Evolutionary conservation across 2,797 vertebrate genomes (phyloP).

Genomic region (Ficedula albicollis): DNA sequence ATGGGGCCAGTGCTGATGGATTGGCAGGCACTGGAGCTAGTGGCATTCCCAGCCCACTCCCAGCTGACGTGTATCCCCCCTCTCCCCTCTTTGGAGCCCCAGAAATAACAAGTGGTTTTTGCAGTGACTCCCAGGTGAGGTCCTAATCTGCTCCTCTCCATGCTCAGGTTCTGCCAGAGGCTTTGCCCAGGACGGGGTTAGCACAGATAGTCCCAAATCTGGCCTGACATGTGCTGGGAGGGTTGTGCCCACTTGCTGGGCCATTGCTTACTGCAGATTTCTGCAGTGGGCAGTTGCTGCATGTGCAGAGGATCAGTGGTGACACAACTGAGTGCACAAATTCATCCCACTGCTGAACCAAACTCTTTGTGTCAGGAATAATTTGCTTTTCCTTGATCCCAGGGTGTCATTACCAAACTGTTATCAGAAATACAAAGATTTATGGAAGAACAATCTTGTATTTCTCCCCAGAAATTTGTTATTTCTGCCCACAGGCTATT

Average conservation of each 20-base stretch:
- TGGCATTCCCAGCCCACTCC: fast-evolving
- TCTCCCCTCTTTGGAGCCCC: background rate
- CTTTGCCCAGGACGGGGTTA: background rate
- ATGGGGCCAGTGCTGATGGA: background rate
- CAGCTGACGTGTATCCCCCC: background rate
- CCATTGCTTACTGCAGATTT: background rate
- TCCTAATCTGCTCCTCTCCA: background rate
- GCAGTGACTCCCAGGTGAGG: background rate
- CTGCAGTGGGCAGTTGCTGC: background rate
- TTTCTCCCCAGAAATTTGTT: background rate
- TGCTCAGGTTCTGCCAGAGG: background rate
- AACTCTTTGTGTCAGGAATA: background rate
- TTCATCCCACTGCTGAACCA: background rate
- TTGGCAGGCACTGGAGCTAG: background rate
- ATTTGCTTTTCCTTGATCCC: background rate
- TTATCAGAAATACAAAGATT: background rate
- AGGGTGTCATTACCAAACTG: background rate
- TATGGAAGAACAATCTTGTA: background rate
- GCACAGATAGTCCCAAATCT: background rate
- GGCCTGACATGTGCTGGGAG: background rate
- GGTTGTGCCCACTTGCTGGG: background rate
- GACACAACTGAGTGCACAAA: background rate
- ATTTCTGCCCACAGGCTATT: background rate
- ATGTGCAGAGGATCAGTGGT: background rate
- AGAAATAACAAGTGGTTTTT: background rate